Evolutionary conservation across 1,140 invertebrate species (phyloP).

Genomic region (Ephestia elutella): DNA sequence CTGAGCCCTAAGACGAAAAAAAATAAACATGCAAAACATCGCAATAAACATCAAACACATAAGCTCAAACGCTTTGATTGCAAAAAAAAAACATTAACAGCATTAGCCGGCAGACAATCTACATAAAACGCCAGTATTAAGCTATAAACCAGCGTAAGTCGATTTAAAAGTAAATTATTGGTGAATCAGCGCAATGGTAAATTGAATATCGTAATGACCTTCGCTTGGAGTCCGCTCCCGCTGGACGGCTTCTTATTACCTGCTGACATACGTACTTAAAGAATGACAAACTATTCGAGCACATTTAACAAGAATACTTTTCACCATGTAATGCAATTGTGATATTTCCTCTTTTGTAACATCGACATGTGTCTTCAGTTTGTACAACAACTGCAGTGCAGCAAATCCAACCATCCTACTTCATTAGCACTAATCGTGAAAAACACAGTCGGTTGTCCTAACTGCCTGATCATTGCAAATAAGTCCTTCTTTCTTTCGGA

Average conservation of each 20-base stretch:
- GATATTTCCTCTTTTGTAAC: too few species aligned
- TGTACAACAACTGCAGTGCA: too few species aligned
- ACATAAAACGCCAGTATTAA: background rate
- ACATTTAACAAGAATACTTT: too few species aligned
- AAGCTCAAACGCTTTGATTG: background rate
- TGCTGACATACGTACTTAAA: slow-evolving; percentile 23
- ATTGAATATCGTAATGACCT: slow-evolving; percentile 60
- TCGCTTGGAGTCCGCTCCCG: slow-evolving; percentile 43
- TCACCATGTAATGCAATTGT: too few species aligned
- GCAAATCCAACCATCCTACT: too few species aligned
- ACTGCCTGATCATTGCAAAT: slow-evolving; percentile 47
- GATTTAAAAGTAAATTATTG: slow-evolving; percentile 50
- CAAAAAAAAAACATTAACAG: slow-evolving; percentile 1
- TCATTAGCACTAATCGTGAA: slow-evolving; percentile 40
- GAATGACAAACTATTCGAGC: background rate
- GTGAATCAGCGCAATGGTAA: slow-evolving; percentile 43
- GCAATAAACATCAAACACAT: background rate
- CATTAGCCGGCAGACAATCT: background rate
- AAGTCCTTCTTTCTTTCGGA: slow-evolving; percentile 40
- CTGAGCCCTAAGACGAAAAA: too few species aligned
- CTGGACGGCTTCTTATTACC: slow-evolving; percentile 45
- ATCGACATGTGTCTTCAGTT: too few species aligned
- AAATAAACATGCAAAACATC: too few species aligned
- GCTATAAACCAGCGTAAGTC: slow-evolving; percentile 33
- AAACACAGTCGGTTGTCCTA: slow-evolving; percentile 39